Base-by-base conservation (phyloP, 2,888 invertebrate species). In the Idaea dimidiata region DNA sequence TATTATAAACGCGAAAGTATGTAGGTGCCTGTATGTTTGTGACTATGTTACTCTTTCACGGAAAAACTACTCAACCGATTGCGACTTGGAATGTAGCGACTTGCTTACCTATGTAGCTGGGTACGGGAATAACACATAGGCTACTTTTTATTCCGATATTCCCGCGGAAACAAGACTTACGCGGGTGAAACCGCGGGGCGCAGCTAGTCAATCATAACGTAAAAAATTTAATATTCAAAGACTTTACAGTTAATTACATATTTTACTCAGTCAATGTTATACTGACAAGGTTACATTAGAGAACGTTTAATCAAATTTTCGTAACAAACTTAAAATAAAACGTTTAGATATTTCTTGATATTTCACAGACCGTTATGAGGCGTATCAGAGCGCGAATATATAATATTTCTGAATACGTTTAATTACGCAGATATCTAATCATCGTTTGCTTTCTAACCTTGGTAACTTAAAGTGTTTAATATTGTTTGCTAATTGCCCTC, bases 381-480 rank as follows among this genome's bases (percentile, higher is more conserved):
- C 43, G 43, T 43, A 43, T 43, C 43, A 43, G 43, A 43, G 43
- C 43, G 43, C 43, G 43, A 43, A 43, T 43, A 43, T 43, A 43
- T 7, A 43, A 43, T 43, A 43, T 43, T 43, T 43, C 43, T 43
- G 43, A 43, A 43, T 43, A 43, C 8, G 7, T 43, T 43, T 43
- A 43, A 43, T 43, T 43, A 43, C 14, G 43, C 8, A 43, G 43
- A 43, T 43, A 43, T 43, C 43, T 43, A 43, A 43, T 43, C 43
- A 43, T 43, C 43, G 43, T 43, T 43, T 43, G 10, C 43, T 43
- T 43, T 43, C 43, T 43, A 43, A 43, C 43, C 43, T 43, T 43
- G 43, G 43, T 14, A 43, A 43, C 10, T 43, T 43, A 14, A 43
- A 0, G 14, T 43, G 43, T 43, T 43, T 43, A 43, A 33, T 10